Percentiles rank a stretch among this genome's conserved stretches.
These are phyloP conservation scores for Dendrocincla tyrannina DNA, from an alignment of 2,797 vertebrate species.

Conservation along the genomic window DNA sequence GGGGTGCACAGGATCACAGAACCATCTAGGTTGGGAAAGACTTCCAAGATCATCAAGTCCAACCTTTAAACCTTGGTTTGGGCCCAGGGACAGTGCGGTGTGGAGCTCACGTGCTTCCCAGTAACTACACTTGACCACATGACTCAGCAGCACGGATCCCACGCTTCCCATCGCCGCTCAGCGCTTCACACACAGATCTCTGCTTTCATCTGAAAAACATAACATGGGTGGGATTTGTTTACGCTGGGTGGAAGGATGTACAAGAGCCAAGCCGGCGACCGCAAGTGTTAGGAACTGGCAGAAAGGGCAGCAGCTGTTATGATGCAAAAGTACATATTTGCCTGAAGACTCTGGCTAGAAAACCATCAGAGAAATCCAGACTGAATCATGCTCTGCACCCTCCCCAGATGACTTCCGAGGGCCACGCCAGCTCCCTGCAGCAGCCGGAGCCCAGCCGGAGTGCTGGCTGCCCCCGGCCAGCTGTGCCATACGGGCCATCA, in stretches of 20 bases:
- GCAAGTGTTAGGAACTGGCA: not conserved
- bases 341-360: slow-evolving; percentile 22
- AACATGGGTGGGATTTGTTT: slow-evolving; percentile 43
- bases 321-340: slow-evolving; percentile 37
- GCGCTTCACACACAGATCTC: not conserved
- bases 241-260: not conserved
- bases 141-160: slow-evolving; percentile 46
- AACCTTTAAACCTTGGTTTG: not conserved
- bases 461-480: not conserved
- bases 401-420: not conserved
- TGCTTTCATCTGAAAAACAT: slow-evolving; percentile 35
- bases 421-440: not conserved
- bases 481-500: not conserved
- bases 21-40: not conserved
- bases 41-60: not conserved
- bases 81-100: not conserved
- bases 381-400: slow-evolving; percentile 18
- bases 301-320: slow-evolving; percentile 31
- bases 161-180: not conserved
- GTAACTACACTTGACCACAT: not conserved
- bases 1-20: not conserved
- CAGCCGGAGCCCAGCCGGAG: not conserved
- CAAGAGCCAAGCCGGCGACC: not conserved
- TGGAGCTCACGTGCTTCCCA: not conserved
- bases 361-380: not conserved